A percentile compares a stretch with the other conserved stretches of the same genome.
Conservation (phyloP, 2,797 vertebrate genomes). For the Anolis apletophallus region DNA sequence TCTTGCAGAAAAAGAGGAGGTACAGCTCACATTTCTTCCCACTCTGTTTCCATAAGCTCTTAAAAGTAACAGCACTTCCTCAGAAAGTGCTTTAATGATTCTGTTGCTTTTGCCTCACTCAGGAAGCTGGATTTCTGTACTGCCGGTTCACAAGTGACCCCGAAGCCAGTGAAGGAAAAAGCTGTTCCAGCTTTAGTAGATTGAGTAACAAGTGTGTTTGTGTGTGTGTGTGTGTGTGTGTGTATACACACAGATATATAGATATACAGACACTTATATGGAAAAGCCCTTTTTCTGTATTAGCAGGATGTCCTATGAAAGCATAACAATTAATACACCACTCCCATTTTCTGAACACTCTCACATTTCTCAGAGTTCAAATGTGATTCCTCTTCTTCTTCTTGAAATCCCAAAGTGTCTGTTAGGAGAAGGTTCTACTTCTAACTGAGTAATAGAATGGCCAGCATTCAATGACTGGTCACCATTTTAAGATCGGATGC, state of each 20-base stretch:
- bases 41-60: neutral
- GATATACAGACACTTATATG: neutral
- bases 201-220: too few species aligned
- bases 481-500: neutral
- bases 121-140: neutral
- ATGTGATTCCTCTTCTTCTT: too few species aligned
- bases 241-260: too few species aligned
- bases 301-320: neutral
- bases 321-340: neutral
- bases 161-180: neutral
- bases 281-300: too few species aligned
- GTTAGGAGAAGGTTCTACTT: neutral
- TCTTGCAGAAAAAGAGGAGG: neutral
- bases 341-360: neutral
- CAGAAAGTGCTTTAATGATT: constrained; percentile 7
- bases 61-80: neutral
- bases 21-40: neutral
- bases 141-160: neutral
- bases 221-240: too few species aligned
- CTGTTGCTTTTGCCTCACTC: constrained; percentile 2
- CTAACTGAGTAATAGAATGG: neutral
- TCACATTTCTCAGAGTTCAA: neutral
- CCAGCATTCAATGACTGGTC: neutral
- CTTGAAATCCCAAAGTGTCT: neutral
- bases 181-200: neutral